Evolutionary conservation across 2,797 vertebrate species (phyloP), one percentile per base, ranked within the genome.

Genomic region (Paratrypauchen microcephalus): DNA sequence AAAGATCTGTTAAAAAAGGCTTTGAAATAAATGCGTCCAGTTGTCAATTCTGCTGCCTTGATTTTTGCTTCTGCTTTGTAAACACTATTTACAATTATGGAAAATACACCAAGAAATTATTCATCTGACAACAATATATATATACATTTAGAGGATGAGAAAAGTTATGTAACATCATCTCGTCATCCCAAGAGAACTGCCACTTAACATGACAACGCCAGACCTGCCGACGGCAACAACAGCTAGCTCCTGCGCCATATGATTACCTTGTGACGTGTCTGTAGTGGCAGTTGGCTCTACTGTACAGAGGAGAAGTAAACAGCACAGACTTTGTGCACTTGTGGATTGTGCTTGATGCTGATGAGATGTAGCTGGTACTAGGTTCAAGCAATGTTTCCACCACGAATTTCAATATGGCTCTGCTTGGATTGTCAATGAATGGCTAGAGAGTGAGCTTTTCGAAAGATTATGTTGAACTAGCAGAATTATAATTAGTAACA

Each of bases 21-120:
- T 55, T 63, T 82, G 89, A 79, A 88, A 83, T 63, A 69, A 80
- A 75, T 84, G 63, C 0, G 77, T 95, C 93, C 94, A 95, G 94
- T 95, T 95, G 85, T 87, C 91, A 73, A 81, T 87, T 89, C 77
- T 91, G 92, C 92, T 93, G 91, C 87, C 83, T 89, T 88, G 86
- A 92, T 90, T 89, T 92, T 90, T 93, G 80, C 85, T 79, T 90
- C 90, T 81, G 88, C 86, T 88, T 80, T 91, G 93, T 93, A 91
- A 93, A 94, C 93, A 91, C 73, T 89, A 89, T 91, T 86, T 90
- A 91, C 90, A 92, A 78, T 74, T 79, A 70, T 83, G 80, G 73
- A 87, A 87, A 87, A 85, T 58, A 86, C 70, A 83, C 75, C 76
- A 73, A 61, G 18, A 79, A 75, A 87, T 65, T 77, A 90, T 88